These are phyloP conservation scores for Galemys pyrenaicus DNA, from an alignment of 2,113 vertebrate species.

Conservation along the genomic window DNA sequence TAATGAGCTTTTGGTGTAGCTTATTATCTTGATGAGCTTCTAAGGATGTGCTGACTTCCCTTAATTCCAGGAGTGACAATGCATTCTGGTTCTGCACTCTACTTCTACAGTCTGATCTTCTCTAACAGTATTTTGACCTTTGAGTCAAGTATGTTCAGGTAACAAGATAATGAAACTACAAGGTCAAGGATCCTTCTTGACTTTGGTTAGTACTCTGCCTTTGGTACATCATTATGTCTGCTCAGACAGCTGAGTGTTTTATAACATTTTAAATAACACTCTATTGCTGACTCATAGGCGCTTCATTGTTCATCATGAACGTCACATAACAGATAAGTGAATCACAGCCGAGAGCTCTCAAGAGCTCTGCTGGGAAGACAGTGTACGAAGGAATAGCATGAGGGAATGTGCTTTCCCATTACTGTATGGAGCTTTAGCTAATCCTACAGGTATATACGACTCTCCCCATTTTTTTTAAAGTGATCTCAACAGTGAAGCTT, in stretches of 20 bases:
- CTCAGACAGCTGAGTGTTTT: conserved; percentile 32
- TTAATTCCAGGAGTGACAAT: background rate
- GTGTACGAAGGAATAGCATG: background rate
- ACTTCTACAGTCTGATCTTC: background rate
- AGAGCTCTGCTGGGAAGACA: background rate
- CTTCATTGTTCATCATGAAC: background rate
- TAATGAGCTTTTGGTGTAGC: background rate
- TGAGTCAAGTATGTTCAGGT: conserved; percentile 1
- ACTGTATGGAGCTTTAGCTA: background rate
- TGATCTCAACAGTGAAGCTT: background rate
- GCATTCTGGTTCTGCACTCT: background rate
- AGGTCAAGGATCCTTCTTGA: background rate
- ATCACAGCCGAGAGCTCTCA: conserved; percentile 7
- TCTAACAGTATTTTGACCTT: conserved; percentile 37
- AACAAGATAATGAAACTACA: conserved; percentile 26
- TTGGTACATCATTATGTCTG: conserved; percentile 36
- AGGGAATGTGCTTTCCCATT: background rate
- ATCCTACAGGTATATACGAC: background rate
- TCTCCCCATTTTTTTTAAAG: background rate
- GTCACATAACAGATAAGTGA: background rate
- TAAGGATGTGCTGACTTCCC: background rate
- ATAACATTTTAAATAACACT: conserved; percentile 51
- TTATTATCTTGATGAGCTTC: background rate
- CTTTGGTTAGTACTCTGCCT: conserved; percentile 15
- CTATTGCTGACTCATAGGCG: conserved; percentile 44